Base-by-base conservation (phyloP, 2,113 vertebrate genomes). In the Ceratotherium simum region DNA sequence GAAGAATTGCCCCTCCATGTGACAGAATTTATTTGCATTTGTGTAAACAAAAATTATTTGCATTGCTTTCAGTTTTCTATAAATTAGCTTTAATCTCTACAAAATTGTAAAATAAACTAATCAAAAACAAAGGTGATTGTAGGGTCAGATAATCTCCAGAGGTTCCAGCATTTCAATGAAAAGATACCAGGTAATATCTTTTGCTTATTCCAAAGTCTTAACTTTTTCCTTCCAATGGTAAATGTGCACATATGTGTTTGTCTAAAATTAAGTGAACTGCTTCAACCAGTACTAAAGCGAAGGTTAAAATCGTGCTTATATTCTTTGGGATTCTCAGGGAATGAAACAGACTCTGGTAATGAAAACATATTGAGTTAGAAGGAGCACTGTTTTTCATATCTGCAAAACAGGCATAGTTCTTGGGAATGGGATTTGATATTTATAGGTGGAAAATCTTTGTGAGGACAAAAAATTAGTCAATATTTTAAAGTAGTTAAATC, bases 261-360 rank as follows among this genome's bases (percentile, higher is more conserved):
- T 58, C 79, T 86, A 90, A 92, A 92, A 82, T 90, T 80, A 60
- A 60, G 27, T 64, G 18, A 90, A 33, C 81, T 92, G 36, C 25
- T 85, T 89, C 73, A 76, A 42, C 42, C 9, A 76, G 27, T 20
- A 76, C 62, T 72, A 78, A 91, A 91, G 56, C n/a, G 84, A n/a
- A 42, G 6, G 39, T 91, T 69, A 87, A 88, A 91, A 80, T 72
- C 27, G 54, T n/a, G 20, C 69, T 94, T 83, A 48, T 10, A 60
- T 51, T 87, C 80, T 93, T 87, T 79, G 78, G n/a, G 73, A 73
- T 91, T 93, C 81, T 92, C 46, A 70, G 58, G 94, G 64, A 95
- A 90, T 78, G 54, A 87, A 82, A n/a, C 36, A 87, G 36, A 92
- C 42, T 90, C 36, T 67, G 8, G 48, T 91, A 85, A 73, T 86